Percentiles rank a stretch among this genome's conserved stretches.
phyloP scores from a whole-genome alignment of 2,888 invertebrate genomes.

The Heliconius charithonia region DNA sequence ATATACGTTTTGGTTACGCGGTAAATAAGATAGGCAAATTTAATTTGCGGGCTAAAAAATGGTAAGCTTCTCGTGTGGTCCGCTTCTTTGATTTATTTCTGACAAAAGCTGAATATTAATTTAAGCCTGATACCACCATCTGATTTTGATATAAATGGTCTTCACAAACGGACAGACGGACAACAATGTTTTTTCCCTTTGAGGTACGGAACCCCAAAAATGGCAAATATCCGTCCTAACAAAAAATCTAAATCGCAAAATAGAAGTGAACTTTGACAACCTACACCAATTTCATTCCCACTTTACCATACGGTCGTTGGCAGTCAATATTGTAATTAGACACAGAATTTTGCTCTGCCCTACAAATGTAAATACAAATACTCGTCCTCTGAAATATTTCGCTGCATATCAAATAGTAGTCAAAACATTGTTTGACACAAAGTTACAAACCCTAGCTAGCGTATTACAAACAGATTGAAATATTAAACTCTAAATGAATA shows the following conservation, averaged over 20 bases:
- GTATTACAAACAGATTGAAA: constrained; percentile 12
- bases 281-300: background rate
- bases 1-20: no score
- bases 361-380: constrained; percentile 14
- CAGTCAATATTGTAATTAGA: constrained; percentile 1
- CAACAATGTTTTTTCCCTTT: no score
- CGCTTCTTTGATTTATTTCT: no score
- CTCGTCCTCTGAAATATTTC: constrained; percentile 4
- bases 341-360: constrained; percentile 7
- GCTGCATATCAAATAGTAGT: constrained; percentile 17
- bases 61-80: no score
- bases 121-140: no score
- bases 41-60: no score
- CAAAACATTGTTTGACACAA: constrained; percentile 19
- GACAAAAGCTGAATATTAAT: no score
- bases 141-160: no score
- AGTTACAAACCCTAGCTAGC: background rate
- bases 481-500: constrained; percentile 17
- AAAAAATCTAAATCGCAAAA: background rate
- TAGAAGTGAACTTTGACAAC: background rate
- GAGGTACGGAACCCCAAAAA: background rate
- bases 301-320: background rate
- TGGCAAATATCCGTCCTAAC: background rate
- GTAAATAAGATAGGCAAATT: no score
- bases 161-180: no score